Base-by-base conservation (phyloP, 2,797 vertebrate genomes). In the Pterois miles region DNA sequence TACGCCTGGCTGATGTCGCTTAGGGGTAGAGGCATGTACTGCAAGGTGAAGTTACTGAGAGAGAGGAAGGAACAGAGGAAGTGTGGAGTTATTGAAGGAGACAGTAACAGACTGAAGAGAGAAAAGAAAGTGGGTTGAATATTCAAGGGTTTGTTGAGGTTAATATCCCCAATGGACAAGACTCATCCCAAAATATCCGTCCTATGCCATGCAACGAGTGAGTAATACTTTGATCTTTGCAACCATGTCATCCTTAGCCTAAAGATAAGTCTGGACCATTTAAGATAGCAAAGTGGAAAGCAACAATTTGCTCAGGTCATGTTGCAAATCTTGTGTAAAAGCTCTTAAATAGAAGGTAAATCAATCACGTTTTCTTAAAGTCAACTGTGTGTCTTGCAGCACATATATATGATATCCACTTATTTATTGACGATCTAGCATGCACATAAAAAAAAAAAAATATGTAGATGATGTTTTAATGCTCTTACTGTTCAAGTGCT, bases 1-100 rank as follows among this genome's bases (percentile, higher is more conserved):
- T 96, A 97, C 0, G 97, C 96, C 78, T 98, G 96, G 57, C 96
- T 97, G 94, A 98, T 96, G 93, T 98, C 97, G 9, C 96, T 96
- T 81, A 98, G 93, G 3, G 97, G 97, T 43, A 98, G 95, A 82
- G 97, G 96, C 97, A 98, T 98, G 93, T 96, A 97, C 79, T 97
- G 96, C 88, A 98, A 91, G 3, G 96, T 97, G 92, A 97, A 96
- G 92, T 98, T 98, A 94, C 97, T 98, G 91, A 72, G 70, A 83
- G 60, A 80, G 52, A 56, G 10, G 14, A 68, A 72, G 22, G 16
- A 71, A 57, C 48, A 71, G 65, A 53, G 63, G 66, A 84, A 54
- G 54, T 36, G 59, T 60, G 2, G 65, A n/a, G 64, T 88, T 83
- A 89, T 56, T 75, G 50, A 31, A 79, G 65, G 67, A 76, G 73